These are phyloP conservation scores for Emys orbicularis DNA, from an alignment of 2,797 vertebrate species.

Conservation along the genomic window DNA sequence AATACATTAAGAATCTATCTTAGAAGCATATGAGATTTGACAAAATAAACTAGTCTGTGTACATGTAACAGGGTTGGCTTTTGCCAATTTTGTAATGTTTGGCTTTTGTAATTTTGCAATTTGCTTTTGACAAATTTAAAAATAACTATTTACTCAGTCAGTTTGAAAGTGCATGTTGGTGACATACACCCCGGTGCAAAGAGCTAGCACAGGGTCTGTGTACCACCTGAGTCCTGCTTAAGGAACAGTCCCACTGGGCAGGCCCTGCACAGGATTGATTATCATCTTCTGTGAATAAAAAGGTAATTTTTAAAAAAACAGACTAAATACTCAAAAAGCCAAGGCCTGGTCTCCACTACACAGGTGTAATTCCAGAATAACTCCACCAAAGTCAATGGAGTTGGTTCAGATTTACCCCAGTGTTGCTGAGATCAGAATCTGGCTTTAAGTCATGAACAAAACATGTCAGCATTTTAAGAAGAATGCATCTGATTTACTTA, in stretches of 20 bases:
- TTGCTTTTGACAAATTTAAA: background rate
- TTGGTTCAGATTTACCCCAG: background rate
- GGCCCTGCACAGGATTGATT: accelerated
- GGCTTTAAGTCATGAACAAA: background rate
- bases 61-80: background rate
- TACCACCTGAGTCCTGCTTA: accelerated
- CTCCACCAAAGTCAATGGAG: background rate
- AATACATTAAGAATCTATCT: background rate
- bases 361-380: background rate
- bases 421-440: constrained; percentile 2
- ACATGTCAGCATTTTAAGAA: background rate
- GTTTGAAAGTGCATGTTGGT: background rate
- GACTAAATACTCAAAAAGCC: background rate
- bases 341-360: background rate
- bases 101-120: no score
- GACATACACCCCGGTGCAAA: background rate
- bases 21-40: background rate
- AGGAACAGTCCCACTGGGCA: background rate
- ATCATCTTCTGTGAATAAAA: background rate
- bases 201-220: background rate
- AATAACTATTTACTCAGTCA: background rate
- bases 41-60: background rate
- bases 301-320: background rate
- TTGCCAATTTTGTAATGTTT: background rate
- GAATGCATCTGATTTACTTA: constrained; percentile 12